Evolutionary conservation across 2,797 vertebrate species (phyloP).

Genomic region (Tinamus major): DNA sequence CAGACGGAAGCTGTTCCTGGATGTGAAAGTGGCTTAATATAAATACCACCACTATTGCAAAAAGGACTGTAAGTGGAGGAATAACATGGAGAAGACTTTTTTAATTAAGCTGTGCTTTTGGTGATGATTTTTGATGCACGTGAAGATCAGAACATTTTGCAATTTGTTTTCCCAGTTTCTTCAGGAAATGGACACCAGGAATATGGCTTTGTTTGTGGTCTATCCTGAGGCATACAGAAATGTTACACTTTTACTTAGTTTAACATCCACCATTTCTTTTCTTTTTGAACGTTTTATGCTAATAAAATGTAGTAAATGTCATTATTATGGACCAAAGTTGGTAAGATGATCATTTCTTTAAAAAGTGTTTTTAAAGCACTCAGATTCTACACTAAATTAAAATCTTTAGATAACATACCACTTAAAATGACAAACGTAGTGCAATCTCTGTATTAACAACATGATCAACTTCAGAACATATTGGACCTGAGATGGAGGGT

Average conservation of each 20-base stretch:
- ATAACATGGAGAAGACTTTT: neutral
- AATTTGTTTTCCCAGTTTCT: slow-evolving; percentile 29
- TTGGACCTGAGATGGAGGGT: neutral
- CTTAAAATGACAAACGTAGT: slow-evolving; percentile 24
- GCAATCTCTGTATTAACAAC: neutral
- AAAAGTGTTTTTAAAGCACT: slow-evolving; percentile 57
- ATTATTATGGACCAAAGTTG: slow-evolving; percentile 55
- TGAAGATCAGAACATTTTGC: neutral
- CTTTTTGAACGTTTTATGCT: slow-evolving; percentile 69
- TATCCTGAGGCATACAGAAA: slow-evolving; percentile 50
- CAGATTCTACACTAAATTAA: slow-evolving; percentile 66
- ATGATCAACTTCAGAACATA: neutral
- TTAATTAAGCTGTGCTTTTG: neutral
- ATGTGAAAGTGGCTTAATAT: neutral
- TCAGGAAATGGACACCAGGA: slow-evolving; percentile 31
- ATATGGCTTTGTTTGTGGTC: slow-evolving; percentile 40
- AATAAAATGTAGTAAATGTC: slow-evolving; percentile 64
- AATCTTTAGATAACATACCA: slow-evolving; percentile 51
- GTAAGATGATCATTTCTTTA: slow-evolving; percentile 54
- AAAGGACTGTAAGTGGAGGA: neutral
- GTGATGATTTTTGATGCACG: neutral
- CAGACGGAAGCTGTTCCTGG: neutral
- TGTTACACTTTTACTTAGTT: slow-evolving; percentile 55
- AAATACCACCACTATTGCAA: neutral
- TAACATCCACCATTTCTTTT: slow-evolving; percentile 63